These are phyloP conservation scores for Orchesella flavescens DNA, from an alignment of 2,888 invertebrate species.

Conservation along the genomic window DNA sequence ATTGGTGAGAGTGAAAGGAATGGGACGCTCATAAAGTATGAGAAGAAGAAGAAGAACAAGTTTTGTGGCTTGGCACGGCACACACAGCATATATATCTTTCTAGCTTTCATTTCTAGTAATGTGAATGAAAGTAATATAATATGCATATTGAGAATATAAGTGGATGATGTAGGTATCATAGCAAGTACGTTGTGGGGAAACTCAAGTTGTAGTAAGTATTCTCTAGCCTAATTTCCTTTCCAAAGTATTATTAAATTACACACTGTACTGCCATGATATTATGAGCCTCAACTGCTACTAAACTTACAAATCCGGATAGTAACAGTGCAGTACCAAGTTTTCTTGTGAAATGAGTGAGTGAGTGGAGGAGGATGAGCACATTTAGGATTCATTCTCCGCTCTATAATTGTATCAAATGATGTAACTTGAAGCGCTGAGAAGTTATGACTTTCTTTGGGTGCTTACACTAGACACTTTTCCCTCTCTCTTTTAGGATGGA, in stretches of 20 bases:
- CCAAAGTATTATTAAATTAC: neutral
- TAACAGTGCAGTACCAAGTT: neutral
- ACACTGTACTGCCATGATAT: neutral
- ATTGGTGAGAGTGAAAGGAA: neutral
- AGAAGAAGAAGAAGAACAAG: neutral
- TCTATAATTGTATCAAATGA: neutral
- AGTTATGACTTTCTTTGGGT: no score
- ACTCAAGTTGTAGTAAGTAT: neutral
- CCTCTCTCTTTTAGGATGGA: neutral
- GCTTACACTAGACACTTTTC: no score
- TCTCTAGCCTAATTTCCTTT: neutral
- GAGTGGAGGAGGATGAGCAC: neutral
- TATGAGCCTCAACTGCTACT: no score
- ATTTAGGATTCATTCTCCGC: neutral
- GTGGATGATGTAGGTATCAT: neutral
- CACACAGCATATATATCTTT: no score
- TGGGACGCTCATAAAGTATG: conserved; percentile 8
- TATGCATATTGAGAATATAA: neutral
- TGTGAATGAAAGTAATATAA: no score
- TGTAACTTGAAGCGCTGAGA: neutral
- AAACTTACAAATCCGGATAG: no score
- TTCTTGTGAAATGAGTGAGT: neutral
- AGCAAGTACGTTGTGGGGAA: neutral
- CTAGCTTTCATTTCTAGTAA: no score
- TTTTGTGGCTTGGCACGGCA: conserved; percentile 12